Percentiles rank a stretch among this genome's conserved stretches.
Conservation (phyloP, 2,888 invertebrate species). For the Fissipunctia ypsillon region DNA sequence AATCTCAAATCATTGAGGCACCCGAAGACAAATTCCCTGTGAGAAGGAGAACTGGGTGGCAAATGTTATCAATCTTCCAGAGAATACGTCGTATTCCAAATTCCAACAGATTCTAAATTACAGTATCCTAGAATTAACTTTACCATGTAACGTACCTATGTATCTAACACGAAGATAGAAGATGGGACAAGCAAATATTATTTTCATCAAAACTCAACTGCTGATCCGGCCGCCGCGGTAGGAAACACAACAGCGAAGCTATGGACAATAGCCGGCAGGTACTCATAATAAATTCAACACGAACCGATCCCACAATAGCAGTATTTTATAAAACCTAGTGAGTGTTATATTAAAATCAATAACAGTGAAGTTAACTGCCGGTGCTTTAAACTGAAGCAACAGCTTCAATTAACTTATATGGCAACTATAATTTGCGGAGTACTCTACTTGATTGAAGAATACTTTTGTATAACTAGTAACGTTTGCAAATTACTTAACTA, state of each 20-base stretch:
- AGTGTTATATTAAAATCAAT: slow-evolving; percentile 27
- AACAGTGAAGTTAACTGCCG: background rate
- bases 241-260: background rate
- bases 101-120: background rate
- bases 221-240: background rate
- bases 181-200: background rate
- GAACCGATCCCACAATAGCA: slow-evolving; percentile 1
- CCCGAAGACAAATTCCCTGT: too few relatives aligned
- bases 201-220: background rate
- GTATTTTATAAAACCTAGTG: slow-evolving; percentile 3
- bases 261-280: background rate
- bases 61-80: too few relatives aligned
- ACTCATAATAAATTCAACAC: slow-evolving; percentile 8
- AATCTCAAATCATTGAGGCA: background rate
- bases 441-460: slow-evolving; percentile 33
- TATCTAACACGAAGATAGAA: too few relatives aligned
- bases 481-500: slow-evolving; percentile 29
- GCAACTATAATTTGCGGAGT: slow-evolving; percentile 13
- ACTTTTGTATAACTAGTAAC: background rate
- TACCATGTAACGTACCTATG: background rate
- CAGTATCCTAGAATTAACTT: background rate
- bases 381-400: too few relatives aligned
- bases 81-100: too few relatives aligned
- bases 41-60: accelerated
- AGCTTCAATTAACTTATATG: slow-evolving; percentile 8